phyloP scores from a whole-genome alignment of 30 jellyfish, hydroid and myxozoan species.

The Sanderia malayensis region DNA sequence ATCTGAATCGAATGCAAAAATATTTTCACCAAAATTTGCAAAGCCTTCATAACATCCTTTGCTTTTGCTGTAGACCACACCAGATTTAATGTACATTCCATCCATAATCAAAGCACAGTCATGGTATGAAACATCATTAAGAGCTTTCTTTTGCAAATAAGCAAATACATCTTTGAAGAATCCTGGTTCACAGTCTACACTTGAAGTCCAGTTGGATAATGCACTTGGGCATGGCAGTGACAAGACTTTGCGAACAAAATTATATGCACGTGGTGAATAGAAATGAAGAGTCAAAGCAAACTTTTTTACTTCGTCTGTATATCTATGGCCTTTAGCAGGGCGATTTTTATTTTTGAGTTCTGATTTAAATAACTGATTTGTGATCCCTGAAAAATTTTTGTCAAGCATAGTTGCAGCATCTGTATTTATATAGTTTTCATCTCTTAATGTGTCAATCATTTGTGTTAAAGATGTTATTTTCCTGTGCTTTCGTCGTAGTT shows the following conservation, averaged over 20 bases:
- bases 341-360: background rate
- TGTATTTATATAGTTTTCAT: background rate
- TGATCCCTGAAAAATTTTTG: constrained; percentile 10
- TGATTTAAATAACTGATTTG: background rate
- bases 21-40: background rate
- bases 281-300: constrained; percentile 15
- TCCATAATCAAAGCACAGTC: background rate
- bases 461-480: no score
- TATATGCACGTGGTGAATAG: constrained; percentile 20
- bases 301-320: constrained; percentile 11
- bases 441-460: background rate
- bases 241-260: constrained; percentile 2
- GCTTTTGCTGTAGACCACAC: no score
- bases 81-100: background rate
- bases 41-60: constrained; percentile 4
- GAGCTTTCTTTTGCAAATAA: background rate
- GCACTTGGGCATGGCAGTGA: background rate
- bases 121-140: background rate
- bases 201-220: background rate
- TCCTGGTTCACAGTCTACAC: constrained; percentile 19
- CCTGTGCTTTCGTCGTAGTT: no score
- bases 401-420: constrained; percentile 12
- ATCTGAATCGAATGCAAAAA: background rate
- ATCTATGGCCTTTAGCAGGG: constrained; percentile 1
- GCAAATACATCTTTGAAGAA: background rate